A percentile compares a stretch with the other conserved stretches of the same genome.
These are phyloP conservation scores for human (Homo sapiens) DNA, from an alignment of 2,113 vertebrate species.

Conservation along the genomic window GRCh38 chr4:116472501-116473000, in stretches of 20 bases:
- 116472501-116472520: background rate
- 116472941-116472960: background rate
- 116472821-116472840: background rate
- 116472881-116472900: background rate
- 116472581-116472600: background rate
- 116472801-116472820: background rate
- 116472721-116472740: background rate
- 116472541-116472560: background rate
- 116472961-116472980: background rate
- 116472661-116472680: background rate
- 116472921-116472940: background rate
- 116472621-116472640: background rate
- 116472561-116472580: background rate
- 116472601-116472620: background rate
- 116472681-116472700: background rate
- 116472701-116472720: background rate
- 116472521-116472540: background rate
- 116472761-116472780: background rate
- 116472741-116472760: background rate
- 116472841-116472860: background rate
- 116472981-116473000: background rate
- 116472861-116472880: background rate
- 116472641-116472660: background rate
- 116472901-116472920: background rate
- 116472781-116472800: background rate